Conservation (phyloP, 1,140 invertebrate genomes). For the Goniozus legneri region DNA sequence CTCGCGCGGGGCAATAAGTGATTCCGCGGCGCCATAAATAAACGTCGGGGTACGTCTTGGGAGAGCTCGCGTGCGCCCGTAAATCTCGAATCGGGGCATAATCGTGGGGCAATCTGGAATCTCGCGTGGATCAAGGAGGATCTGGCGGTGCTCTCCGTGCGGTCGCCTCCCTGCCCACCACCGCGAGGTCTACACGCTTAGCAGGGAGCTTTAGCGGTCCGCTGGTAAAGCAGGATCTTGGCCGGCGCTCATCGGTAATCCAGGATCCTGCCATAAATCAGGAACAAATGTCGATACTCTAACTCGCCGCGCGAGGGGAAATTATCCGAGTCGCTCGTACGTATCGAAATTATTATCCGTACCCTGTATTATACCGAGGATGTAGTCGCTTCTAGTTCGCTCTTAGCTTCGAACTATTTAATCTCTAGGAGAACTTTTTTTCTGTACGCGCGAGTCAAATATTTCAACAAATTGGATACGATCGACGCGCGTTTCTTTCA, state of each 20-base stretch:
- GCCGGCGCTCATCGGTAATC: constrained; percentile 31
- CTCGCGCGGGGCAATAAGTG: no score
- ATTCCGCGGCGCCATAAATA: constrained; percentile 38
- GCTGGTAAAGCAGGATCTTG: constrained; percentile 29
- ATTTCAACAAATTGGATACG: no score
- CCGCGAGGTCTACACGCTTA: constrained; percentile 14
- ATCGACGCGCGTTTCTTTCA: no score
- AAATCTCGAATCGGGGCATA: constrained; percentile 35
- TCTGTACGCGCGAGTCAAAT: no score
- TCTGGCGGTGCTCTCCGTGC: constrained; percentile 3
- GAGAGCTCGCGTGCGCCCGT: constrained; percentile 22
- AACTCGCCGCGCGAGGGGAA: background rate
- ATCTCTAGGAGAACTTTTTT: no score
- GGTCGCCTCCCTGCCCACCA: background rate
- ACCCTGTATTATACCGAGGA: no score
- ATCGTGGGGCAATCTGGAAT: constrained; percentile 35
- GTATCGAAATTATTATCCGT: constrained; percentile 11
- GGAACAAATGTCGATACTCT: background rate
- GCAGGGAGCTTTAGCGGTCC: no score
- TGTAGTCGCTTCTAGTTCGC: no score
- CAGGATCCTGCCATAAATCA: constrained; percentile 37
- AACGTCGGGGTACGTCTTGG: constrained; percentile 24
- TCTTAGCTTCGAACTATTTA: no score
- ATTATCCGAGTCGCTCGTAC: constrained; percentile 11
- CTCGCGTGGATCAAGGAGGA: constrained; percentile 24